These are phyloP conservation scores for Nephrotoma guestfalica DNA, from an alignment of 2,888 invertebrate species.

Conservation along the genomic window DNA sequence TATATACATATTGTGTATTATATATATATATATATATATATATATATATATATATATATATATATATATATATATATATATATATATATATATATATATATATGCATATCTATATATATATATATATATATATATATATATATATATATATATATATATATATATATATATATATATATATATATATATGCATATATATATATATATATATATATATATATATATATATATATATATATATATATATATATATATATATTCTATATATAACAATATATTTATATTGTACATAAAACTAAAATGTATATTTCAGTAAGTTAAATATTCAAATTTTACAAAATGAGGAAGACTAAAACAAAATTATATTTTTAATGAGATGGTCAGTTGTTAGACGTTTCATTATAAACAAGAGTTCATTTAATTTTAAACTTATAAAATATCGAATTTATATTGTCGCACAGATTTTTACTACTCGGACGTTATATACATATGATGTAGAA, in stretches of 20 bases:
- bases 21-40: neutral
- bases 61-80: constrained; percentile 4
- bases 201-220: neutral
- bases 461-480: neutral
- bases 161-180: constrained; percentile 3
- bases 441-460: neutral
- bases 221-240: neutral
- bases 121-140: constrained; percentile 3
- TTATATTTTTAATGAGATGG: neutral
- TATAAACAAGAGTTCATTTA: neutral
- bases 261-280: neutral
- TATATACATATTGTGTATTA: neutral
- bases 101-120: neutral
- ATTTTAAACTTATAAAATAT: neutral
- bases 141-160: constrained; percentile 4
- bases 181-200: neutral
- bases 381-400: neutral
- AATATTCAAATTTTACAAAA: neutral
- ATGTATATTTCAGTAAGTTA: neutral
- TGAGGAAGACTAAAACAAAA: neutral
- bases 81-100: constrained; percentile 4
- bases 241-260: neutral
- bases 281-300: neutral
- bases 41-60: constrained; percentile 1
- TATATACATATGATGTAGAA: neutral